Percentiles rank a stretch among this genome's conserved stretches.
These are phyloP conservation scores for Diarsia dahlii DNA, from an alignment of 2,888 invertebrate species.

Conservation along the genomic window DNA sequence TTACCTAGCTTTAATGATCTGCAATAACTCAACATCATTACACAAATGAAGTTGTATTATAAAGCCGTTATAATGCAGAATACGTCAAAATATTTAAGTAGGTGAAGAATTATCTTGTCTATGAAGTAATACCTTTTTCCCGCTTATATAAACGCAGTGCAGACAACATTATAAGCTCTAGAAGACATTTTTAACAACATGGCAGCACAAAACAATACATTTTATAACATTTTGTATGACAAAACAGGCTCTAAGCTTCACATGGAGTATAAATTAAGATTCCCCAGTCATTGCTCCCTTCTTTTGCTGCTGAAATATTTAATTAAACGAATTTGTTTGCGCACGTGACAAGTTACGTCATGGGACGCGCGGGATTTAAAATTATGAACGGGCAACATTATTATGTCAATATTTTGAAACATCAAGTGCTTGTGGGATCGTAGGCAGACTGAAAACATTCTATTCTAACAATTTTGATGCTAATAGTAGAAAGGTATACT, in stretches of 20 bases:
- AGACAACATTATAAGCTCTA: conserved; percentile 49
- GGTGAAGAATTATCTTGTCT: conserved; percentile 27
- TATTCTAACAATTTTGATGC: not conserved
- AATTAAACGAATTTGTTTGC: conserved; percentile 10
- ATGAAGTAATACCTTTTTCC: conserved; percentile 7
- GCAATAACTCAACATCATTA: conserved; percentile 22
- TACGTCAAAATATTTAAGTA: conserved; percentile 33
- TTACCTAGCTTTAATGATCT: conserved; percentile 1
- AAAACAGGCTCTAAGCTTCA: conserved; percentile 64
- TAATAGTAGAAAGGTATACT: not conserved
- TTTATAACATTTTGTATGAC: conserved; percentile 52
- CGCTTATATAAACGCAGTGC: conserved; percentile 26
- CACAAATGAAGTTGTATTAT: conserved; percentile 11
- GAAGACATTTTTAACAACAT: conserved; percentile 61
- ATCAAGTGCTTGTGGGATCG: conserved; percentile 30
- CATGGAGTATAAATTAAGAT: conserved; percentile 60
- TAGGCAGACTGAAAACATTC: conserved; percentile 8
- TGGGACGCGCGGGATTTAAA: not conserved
- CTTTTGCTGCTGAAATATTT: conserved; percentile 27
- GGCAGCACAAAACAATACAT: conserved; percentile 51
- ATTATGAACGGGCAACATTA: not conserved
- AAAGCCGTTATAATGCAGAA: not conserved
- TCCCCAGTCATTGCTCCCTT: conserved; percentile 68
- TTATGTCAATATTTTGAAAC: conserved; percentile 28
- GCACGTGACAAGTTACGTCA: conserved; percentile 29